Percentiles rank a stretch among this genome's conserved stretches.
phyloP scores from a whole-genome alignment of 2,888 invertebrate genomes.

The Hypomecis punctinalis region DNA sequence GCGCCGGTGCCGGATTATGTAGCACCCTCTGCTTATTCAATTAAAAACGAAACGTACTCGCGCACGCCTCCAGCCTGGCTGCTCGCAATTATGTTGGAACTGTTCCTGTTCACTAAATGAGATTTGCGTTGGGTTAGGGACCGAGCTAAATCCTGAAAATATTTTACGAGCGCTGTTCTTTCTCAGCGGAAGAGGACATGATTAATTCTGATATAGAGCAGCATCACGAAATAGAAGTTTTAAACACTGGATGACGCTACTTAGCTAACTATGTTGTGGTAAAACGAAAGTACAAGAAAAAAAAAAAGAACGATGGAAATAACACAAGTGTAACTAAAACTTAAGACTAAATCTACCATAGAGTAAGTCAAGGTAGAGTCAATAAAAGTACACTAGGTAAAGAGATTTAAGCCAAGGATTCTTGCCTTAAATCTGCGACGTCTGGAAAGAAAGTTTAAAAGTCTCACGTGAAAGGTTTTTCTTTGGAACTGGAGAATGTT shows the following conservation, averaged over 20 bases:
- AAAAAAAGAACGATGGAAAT: no score
- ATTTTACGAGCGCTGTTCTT: slow-evolving; percentile 17
- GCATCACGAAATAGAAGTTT: neutral
- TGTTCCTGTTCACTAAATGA: slow-evolving; percentile 61
- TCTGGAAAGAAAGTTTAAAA: neutral
- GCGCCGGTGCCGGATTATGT: slow-evolving; percentile 64
- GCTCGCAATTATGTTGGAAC: slow-evolving; percentile 62
- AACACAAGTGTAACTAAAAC: no score
- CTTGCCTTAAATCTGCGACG: slow-evolving; percentile 11
- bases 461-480: slow-evolving; percentile 9
- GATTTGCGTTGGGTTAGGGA: slow-evolving; percentile 48
- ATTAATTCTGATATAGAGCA: slow-evolving; percentile 1
- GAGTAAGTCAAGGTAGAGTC: neutral
- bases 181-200: neutral
- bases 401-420: slow-evolving; percentile 13
- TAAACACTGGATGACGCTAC: neutral
- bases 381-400: neutral
- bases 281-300: no score
- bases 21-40: slow-evolving; percentile 75
- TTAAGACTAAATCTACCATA: no score
- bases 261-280: neutral
- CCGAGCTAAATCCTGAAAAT: slow-evolving; percentile 30
- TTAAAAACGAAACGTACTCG: slow-evolving; percentile 70
- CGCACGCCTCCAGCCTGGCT: slow-evolving; percentile 55
- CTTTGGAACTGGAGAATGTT: slow-evolving; percentile 11